phyloP scores from a whole-genome alignment of 2,797 vertebrate genomes.

The Phrynocephalus vlangalii region DNA sequence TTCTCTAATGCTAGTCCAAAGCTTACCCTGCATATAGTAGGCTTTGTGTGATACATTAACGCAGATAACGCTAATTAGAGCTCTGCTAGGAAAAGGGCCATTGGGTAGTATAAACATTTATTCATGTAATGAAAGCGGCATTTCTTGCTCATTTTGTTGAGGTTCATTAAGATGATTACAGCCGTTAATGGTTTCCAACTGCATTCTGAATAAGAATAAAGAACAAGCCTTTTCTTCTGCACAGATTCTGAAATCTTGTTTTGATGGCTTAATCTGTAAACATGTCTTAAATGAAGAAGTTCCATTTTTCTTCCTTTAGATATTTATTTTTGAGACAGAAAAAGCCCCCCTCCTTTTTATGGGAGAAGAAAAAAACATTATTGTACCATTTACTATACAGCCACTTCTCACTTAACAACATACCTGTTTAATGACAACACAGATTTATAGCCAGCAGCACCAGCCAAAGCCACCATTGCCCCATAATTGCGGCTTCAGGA shows the following conservation, averaged over 20 bases:
- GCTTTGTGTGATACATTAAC: neutral
- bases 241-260: constrained; percentile 21
- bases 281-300: constrained; percentile 21
- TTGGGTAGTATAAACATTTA: constrained; percentile 9
- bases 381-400: constrained; percentile 3
- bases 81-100: neutral
- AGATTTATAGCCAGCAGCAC: too few relatives aligned
- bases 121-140: constrained; percentile 41
- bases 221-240: constrained; percentile 9
- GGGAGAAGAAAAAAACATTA: neutral
- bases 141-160: constrained; percentile 23
- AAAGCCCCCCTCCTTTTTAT: too few relatives aligned
- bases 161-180: constrained; percentile 41
- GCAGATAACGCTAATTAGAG: neutral
- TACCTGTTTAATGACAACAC: too few relatives aligned
- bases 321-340: too few relatives aligned
- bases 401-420: too few relatives aligned
- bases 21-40: neutral
- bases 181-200: constrained; percentile 11
- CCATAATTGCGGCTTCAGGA: too few relatives aligned
- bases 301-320: constrained; percentile 10
- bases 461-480: too few relatives aligned
- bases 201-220: constrained; percentile 17
- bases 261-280: constrained; percentile 10
- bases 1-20: neutral